phyloP scores from a whole-genome alignment of 2,888 invertebrate genomes.

The Camptogramma bilineatum region DNA sequence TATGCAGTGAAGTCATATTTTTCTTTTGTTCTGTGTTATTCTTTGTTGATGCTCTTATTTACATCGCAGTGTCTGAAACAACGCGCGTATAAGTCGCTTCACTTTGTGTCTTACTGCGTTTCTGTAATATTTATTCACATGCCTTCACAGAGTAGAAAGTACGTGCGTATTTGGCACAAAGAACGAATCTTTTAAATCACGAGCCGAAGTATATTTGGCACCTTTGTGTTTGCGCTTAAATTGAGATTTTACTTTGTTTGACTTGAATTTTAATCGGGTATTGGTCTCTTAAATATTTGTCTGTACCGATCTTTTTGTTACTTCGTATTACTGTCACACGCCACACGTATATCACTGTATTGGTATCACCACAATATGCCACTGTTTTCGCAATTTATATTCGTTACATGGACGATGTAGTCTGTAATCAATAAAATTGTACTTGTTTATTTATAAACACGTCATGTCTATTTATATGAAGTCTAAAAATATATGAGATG shows the following conservation, averaged over 20 bases:
- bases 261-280: constrained; percentile 17
- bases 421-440: background rate
- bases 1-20: background rate
- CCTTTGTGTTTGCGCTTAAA: constrained; percentile 28
- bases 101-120: constrained; percentile 24
- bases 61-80: constrained; percentile 1
- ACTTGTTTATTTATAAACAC: constrained; percentile 1
- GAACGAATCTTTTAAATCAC: constrained; percentile 34
- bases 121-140: constrained; percentile 30
- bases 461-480: constrained; percentile 24
- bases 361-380: background rate
- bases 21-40: constrained; percentile 1
- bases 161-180: constrained; percentile 44
- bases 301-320: constrained; percentile 6
- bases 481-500: constrained; percentile 21
- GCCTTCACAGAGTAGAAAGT: constrained; percentile 30
- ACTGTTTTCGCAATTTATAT: background rate
- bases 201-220: constrained; percentile 42
- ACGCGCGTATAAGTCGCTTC: constrained; percentile 2
- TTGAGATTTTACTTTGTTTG: constrained; percentile 34
- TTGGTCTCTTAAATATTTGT: constrained; percentile 6
- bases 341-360: background rate
- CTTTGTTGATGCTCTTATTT: background rate
- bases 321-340: constrained; percentile 4
- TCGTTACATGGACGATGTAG: background rate